These are phyloP conservation scores for Apodemia duryi DNA, from an alignment of 2,888 invertebrate species.

Conservation along the genomic window DNA sequence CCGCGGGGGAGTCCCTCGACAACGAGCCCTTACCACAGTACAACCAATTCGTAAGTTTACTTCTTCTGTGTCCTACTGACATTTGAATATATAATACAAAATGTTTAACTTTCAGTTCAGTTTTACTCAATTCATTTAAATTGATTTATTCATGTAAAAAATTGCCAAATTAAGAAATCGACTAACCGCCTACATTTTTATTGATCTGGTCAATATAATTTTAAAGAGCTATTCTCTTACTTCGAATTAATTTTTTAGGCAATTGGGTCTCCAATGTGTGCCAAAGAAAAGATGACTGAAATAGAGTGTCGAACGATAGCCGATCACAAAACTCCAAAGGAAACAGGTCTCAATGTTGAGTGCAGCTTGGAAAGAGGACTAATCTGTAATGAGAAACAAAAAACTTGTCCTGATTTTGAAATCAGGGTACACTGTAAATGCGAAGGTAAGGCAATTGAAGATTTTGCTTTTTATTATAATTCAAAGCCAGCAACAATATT, in stretches of 20 bases:
- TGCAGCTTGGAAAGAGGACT: slow-evolving; percentile 88
- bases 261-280: slow-evolving; percentile 78
- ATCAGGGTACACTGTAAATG: slow-evolving; percentile 85
- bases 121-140: too few relatives aligned
- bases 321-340: slow-evolving; percentile 81
- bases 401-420: slow-evolving; percentile 89
- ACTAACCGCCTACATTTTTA: too few relatives aligned
- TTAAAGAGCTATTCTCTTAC: background rate
- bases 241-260: slow-evolving; percentile 37
- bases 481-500: too few relatives aligned
- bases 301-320: slow-evolving; percentile 88
- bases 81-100: background rate
- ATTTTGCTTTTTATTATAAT: background rate
- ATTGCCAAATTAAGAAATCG: too few relatives aligned
- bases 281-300: slow-evolving; percentile 80
- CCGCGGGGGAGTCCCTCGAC: slow-evolving; percentile 48
- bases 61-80: background rate
- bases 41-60: slow-evolving; percentile 69
- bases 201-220: too few relatives aligned
- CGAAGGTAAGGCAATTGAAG: slow-evolving; percentile 36
- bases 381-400: slow-evolving; percentile 76
- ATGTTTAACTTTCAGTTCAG: too few relatives aligned
- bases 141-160: too few relatives aligned
- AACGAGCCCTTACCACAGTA: slow-evolving; percentile 78
- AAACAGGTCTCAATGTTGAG: slow-evolving; percentile 86